Evolutionary conservation across 2,113 vertebrate genomes (phyloP), one percentile per base, ranked within the genome.

Genomic region (Paralichthys olivaceus): DNA sequence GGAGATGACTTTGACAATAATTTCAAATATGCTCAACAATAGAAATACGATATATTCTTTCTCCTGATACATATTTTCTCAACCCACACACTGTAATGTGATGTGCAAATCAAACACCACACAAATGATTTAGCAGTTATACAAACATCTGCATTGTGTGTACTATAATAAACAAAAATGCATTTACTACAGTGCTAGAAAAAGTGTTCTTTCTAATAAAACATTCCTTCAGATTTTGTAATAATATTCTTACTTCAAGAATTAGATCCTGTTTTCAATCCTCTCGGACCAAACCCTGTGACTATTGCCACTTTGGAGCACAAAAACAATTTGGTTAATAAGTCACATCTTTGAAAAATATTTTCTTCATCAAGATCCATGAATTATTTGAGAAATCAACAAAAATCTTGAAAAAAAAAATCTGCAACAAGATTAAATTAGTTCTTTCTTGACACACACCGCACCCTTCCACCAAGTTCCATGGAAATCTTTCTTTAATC

Each of bases 11-110:
- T 22, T 2, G 28, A 11, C 32, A 43, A 6, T 61, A n/a, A 69
- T 75, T 43, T 23, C 29, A 62, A 25, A 64, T 29, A 68, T 45
- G 20, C 5, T 6, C 57, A 8, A 9, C n/a, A 5, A 66, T 2
- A 55, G 65, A 67, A 63, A 34, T 26, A 20, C 12, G 22, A 47
- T 51, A n/a, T 17, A 23, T 55, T 78, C 5, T 34, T 51, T 61
- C 40, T 59, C 37, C 55, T 51, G 53, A 65, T 72, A 60, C 32
- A 69, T 58, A 29, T 20, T 49, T 58, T 60, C 12, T 7, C 19
- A 1, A 43, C 3, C 4, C 25, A 60, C n/a, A 19, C 7, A 40
- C 13, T 34, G 9, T 68, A 26, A 55, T 71, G 15, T 25, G 11
- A 26, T 17, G 15, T 32, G 28, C 34, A 26, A 72, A 72, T 64